Evolutionary conservation across 92 coral and sea anemone species (phyloP).

Genomic region (Epizoanthus illoricatus): DNA sequence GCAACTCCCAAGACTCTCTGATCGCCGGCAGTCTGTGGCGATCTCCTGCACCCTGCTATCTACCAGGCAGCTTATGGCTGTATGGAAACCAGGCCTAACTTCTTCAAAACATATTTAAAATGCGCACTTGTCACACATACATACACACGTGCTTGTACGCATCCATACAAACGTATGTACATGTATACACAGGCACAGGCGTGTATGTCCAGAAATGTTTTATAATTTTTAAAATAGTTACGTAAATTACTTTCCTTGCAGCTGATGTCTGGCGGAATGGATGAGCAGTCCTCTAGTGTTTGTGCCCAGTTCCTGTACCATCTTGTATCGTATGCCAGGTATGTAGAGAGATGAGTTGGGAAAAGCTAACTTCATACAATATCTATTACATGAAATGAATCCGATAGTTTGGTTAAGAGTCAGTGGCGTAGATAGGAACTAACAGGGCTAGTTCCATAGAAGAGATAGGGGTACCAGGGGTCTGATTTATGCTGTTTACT

Average conservation of each 20-base stretch:
- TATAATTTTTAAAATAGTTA: neutral
- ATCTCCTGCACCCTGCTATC: no score
- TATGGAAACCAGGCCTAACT: no score
- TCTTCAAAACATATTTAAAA: neutral
- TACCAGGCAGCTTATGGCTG: no score
- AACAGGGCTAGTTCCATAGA: no score
- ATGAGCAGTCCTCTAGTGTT: constrained; percentile 64
- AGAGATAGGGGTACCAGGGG: no score
- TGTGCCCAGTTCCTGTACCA: constrained; percentile 89
- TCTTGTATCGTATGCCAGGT: constrained; percentile 94
- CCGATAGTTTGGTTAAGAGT: no score
- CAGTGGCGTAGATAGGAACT: no score
- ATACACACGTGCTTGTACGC: neutral
- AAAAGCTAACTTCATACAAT: no score
- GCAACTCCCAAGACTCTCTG: no score
- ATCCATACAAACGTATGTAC: neutral
- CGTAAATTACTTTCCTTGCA: constrained; percentile 22
- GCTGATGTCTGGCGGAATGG: constrained; percentile 74
- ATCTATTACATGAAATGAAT: no score
- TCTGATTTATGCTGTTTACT: no score
- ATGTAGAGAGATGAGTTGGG: neutral
- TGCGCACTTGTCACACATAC: neutral
- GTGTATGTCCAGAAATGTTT: neutral
- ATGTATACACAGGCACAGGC: neutral
- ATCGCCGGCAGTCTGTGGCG: no score